Conservation (phyloP, 2,113 vertebrate genomes). For the Lophius piscatorius region DNA sequence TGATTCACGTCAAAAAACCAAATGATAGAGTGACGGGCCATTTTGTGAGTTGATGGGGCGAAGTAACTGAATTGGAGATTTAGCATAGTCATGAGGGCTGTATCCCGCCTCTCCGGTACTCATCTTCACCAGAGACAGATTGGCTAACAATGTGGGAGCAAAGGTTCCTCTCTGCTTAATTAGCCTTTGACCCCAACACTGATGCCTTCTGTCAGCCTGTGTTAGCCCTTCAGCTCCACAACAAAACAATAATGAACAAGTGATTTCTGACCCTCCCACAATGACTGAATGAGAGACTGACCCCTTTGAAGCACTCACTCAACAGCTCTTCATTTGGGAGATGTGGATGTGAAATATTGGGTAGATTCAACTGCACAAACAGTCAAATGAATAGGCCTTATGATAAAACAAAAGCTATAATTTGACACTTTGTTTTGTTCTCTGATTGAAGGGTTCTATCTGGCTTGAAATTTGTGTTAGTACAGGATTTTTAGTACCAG, state of each 20-base stretch:
- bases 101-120: constrained; percentile 70
- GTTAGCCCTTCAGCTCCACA: constrained; percentile 45
- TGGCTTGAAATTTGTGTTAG: constrained; percentile 45
- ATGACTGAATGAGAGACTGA: constrained; percentile 45
- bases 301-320: constrained; percentile 50
- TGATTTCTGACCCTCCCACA: constrained; percentile 37
- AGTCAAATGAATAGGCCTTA: constrained; percentile 20
- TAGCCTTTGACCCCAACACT: constrained; percentile 83
- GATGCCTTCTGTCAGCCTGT: constrained; percentile 75
- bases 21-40: constrained; percentile 71
- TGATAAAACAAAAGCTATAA: constrained; percentile 32
- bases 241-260: constrained; percentile 73
- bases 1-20: constrained; percentile 48
- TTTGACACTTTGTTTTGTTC: no score
- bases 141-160: constrained; percentile 83
- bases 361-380: constrained; percentile 18
- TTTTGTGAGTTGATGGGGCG: constrained; percentile 74
- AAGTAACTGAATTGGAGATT: constrained; percentile 75
- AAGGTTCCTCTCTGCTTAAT: constrained; percentile 82
- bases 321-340: constrained; percentile 1
- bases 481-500: neutral
- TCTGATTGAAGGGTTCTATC: constrained; percentile 45
- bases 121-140: constrained; percentile 79
- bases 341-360: constrained; percentile 9
- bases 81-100: constrained; percentile 62